Evolutionary conservation across 2,797 vertebrate species (phyloP), one percentile per base, ranked within the genome.

Genomic region (Acrossocheilus fasciatus): DNA sequence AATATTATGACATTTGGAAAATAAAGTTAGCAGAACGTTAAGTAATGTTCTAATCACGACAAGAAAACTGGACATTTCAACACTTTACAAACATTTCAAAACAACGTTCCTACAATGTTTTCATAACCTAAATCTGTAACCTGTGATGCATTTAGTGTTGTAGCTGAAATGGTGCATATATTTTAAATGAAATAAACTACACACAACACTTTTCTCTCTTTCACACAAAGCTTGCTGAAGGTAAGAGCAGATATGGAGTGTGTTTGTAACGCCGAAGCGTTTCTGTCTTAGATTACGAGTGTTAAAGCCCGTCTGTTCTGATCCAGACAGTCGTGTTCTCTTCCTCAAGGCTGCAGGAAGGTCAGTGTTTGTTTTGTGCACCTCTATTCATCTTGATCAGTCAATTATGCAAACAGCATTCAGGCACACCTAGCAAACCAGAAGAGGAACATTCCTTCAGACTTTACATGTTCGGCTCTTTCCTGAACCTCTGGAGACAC

Each of bases 401-500:
- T 15, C 4, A 50, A 34, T 47, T 47, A 75, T 10, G 41, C 57
- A 39, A 39, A 50, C 54, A 47, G n/a, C 15, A 8, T 20, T 52
- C 10, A 41, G 6, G 15, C 34, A 78, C 72, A 70, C 83, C 45
- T 76, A 43, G 26, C 26, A 6, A 76, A 88, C 69, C 54, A 81
- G 78, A 81, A 50, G 34, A 17, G 30, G 50, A n/a, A 26, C 62
- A 85, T 85, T 85, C 83, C 39, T 54, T 6, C 34, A 84, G 23
- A 20, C 20, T 84, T 66, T 12, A 39, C 30, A 17, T 39, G 43
- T 26, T 50, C 0, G 4, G 23, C 36, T 41, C 10, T 18, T 57
- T 26, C 70, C 72, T 76, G 39, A 52, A 64, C 45, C 30, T 54
- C 62, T 68, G 62, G 23, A 54, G 9, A 15, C 74, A 41, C 43